Conservation (phyloP, 2,113 vertebrate species). For the Rattus norvegicus region GRCr8 NC_086022.1:135417501-135418000, state of each 20-base stretch:
- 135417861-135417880: not conserved
- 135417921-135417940: not conserved
- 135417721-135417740: not conserved
- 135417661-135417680: too few relatives aligned
- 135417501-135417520: not conserved
- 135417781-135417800: not conserved
- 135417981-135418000: not conserved
- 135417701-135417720: not conserved
- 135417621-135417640: not conserved
- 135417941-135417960: not conserved
- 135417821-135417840: not conserved
- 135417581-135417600: not conserved
- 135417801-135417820: not conserved
- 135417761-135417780: not conserved
- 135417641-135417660: fast-evolving
- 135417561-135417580: too few relatives aligned
- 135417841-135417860: not conserved
- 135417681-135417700: not conserved
- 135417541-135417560: not conserved
- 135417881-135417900: not conserved
- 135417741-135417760: not conserved
- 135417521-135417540: not conserved
- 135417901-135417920: not conserved
- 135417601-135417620: not conserved
- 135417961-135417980: not conserved